Conservation (phyloP, 2,888 invertebrate species). For the Anthoptus insignis region DNA sequence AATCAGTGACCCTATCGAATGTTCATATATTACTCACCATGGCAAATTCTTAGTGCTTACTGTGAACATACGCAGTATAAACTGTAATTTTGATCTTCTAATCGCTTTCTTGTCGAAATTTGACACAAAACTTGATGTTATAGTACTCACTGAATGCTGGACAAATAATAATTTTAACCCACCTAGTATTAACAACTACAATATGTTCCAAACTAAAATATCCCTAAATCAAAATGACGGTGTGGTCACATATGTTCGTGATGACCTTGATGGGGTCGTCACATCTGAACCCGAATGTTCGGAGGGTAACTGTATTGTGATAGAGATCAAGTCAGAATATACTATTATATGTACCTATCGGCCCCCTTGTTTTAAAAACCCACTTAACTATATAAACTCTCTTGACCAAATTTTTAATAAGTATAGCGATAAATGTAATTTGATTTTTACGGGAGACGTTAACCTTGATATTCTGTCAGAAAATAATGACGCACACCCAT, state of each 20-base stretch:
- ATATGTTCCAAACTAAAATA: conserved; percentile 21
- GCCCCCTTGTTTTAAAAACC: conserved; percentile 17
- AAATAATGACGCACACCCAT: neutral
- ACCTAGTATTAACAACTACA: conserved; percentile 26
- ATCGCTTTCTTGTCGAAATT: conserved; percentile 15
- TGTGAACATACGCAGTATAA: conserved; percentile 37
- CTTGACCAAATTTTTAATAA: neutral
- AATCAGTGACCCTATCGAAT: conserved; percentile 2
- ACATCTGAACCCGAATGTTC: conserved; percentile 13
- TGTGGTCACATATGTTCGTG: conserved; percentile 27
- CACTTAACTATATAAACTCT: conserved; percentile 8
- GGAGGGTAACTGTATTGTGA: conserved; percentile 26
- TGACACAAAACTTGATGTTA: conserved; percentile 13
- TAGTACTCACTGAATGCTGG: conserved; percentile 40
- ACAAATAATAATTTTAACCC: conserved; percentile 10
- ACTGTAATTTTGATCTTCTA: conserved; percentile 30
- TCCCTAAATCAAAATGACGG: conserved; percentile 37
- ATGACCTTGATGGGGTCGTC: neutral
- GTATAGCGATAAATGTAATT: conserved; percentile 5
- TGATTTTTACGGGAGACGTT: conserved; percentile 36
- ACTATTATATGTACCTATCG: conserved; percentile 10
- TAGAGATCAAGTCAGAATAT: neutral
- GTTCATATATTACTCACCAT: conserved; percentile 1
- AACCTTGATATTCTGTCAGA: conserved; percentile 32
- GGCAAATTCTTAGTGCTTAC: conserved; percentile 2